Conservation (phyloP, 2,888 invertebrate species). For the Zaprionus obscuricornis region DNA sequence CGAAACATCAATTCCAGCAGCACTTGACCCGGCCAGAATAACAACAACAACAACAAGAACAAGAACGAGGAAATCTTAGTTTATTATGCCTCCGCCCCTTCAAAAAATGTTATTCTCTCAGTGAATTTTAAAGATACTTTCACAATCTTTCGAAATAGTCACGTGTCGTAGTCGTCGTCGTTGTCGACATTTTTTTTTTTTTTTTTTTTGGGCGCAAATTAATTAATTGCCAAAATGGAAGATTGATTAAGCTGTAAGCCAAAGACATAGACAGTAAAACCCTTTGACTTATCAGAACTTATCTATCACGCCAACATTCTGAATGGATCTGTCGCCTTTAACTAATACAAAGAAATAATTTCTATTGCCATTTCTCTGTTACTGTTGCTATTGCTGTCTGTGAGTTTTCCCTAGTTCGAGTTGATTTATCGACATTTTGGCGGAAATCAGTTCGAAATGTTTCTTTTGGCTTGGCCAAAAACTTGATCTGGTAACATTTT, state of each 20-base stretch:
- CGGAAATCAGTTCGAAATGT: conserved; percentile 68
- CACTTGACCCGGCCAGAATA: conserved; percentile 81
- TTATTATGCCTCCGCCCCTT: not conserved
- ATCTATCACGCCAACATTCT: conserved; percentile 69
- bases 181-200: too few species aligned
- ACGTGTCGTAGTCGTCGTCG: conserved; percentile 49
- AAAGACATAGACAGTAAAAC: conserved; percentile 43
- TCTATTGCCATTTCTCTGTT: conserved; percentile 10
- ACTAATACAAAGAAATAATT: conserved; percentile 2
- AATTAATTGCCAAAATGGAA: conserved; percentile 67
- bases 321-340: conserved; percentile 37
- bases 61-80: not conserved
- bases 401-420: conserved; percentile 17
- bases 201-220: conserved; percentile 54
- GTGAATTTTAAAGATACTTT: conserved; percentile 21
- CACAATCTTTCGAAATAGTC: conserved; percentile 24
- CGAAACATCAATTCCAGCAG: conserved; percentile 83
- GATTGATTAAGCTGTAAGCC: conserved; percentile 63
- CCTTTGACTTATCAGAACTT: conserved; percentile 66
- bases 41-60: too few species aligned
- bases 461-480: conserved; percentile 35
- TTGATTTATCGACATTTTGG: conserved; percentile 73
- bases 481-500: conserved; percentile 39
- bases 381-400: conserved; percentile 33
- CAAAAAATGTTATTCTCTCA: not conserved